Conservation (phyloP, 2,888 invertebrate species). For the Brassicogethes aeneus region DNA sequence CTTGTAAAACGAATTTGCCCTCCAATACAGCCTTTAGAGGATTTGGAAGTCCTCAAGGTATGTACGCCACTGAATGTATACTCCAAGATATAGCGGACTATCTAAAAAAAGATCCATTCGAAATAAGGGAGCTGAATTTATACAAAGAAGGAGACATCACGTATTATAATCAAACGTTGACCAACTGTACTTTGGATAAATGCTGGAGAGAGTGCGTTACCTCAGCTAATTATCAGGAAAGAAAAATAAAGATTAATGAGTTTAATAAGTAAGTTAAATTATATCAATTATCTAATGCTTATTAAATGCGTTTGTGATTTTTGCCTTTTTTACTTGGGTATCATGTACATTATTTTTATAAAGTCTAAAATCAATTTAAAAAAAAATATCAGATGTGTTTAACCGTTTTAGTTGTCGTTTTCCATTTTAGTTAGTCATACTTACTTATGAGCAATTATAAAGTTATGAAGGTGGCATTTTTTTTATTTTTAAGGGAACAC, state of each 20-base stretch:
- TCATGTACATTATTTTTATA: no score
- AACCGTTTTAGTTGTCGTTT: no score
- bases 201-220: constrained; percentile 71
- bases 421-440: no score
- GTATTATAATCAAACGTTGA: constrained; percentile 63
- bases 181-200: constrained; percentile 55
- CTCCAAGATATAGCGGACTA: constrained; percentile 68
- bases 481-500: no score
- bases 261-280: constrained; percentile 57
- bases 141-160: constrained; percentile 66
- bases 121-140: constrained; percentile 62
- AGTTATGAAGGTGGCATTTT: no score
- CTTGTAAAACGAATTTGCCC: no score
- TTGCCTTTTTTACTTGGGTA: no score
- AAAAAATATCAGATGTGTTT: no score
- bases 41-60: constrained; percentile 88
- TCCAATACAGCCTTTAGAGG: no score
- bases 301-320: no score
- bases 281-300: not conserved
- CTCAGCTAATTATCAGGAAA: constrained; percentile 52
- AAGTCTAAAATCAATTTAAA: no score
- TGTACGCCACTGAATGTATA: constrained; percentile 76
- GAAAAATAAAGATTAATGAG: constrained; percentile 47
- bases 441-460: no score
- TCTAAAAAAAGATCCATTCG: constrained; percentile 50